Conservation (phyloP, 1,140 invertebrate species). For the Tigriopus japonicus region DNA sequence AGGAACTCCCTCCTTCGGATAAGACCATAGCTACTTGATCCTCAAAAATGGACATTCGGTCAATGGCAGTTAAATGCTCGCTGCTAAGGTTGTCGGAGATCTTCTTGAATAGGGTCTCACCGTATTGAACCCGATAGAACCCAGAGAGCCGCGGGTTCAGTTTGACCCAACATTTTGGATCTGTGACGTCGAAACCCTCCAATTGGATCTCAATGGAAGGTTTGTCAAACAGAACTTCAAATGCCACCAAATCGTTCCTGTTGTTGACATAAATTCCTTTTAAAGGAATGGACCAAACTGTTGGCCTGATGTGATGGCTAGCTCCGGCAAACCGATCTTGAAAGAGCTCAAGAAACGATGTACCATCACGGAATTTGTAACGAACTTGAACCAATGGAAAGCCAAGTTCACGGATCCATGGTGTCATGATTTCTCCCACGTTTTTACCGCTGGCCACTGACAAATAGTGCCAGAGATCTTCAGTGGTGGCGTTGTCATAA, state of each 20-base stretch:
- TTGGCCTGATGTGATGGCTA: constrained; percentile 27
- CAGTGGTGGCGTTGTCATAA: constrained; percentile 77
- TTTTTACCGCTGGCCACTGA: constrained; percentile 61
- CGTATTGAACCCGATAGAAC: constrained; percentile 35
- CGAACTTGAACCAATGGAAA: constrained; percentile 26
- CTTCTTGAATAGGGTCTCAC: constrained; percentile 1
- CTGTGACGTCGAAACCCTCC: constrained; percentile 30
- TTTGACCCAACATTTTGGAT: constrained; percentile 61
- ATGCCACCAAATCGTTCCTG: neutral
- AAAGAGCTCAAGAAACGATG: constrained; percentile 27
- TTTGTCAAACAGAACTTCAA: constrained; percentile 31
- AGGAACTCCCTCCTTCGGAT: neutral
- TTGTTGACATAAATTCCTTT: neutral
- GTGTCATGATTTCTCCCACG: constrained; percentile 62
- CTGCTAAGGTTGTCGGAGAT: neutral
- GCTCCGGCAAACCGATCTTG: constrained; percentile 77
- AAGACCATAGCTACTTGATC: constrained; percentile 3
- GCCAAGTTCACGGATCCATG: constrained; percentile 39
- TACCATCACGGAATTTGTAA: neutral
- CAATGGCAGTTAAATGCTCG: neutral
- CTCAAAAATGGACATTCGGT: neutral
- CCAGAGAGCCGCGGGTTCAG: constrained; percentile 36
- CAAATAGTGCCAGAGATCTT: constrained; percentile 80
- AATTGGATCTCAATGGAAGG: constrained; percentile 31
- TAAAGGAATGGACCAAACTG: neutral